Conservation (phyloP, 2,113 vertebrate species). For the Elephas maximus region DNA sequence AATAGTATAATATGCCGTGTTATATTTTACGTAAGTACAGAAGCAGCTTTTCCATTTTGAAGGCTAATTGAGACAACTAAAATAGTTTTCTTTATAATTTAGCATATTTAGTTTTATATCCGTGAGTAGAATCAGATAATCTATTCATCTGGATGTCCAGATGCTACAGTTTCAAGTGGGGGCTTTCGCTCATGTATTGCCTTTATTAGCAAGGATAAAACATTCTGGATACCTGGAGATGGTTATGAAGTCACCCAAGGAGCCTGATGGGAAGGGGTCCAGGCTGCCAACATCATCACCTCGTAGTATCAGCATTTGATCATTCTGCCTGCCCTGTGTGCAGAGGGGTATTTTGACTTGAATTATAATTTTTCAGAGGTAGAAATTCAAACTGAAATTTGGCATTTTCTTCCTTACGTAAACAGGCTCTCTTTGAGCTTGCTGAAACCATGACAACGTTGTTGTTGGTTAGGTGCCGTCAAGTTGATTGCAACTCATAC, state of each 20-base stretch:
- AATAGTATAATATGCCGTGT: constrained; percentile 79
- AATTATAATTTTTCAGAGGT: constrained; percentile 47
- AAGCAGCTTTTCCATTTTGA: constrained; percentile 75
- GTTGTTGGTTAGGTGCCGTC: neutral
- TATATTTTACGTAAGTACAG: constrained; percentile 81
- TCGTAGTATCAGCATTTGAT: neutral
- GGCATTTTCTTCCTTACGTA: constrained; percentile 43
- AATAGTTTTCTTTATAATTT: constrained; percentile 56
- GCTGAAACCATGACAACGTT: neutral
- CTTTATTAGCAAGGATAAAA: neutral
- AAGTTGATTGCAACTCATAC: no score
- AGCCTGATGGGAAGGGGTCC: neutral
- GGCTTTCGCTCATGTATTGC: neutral
- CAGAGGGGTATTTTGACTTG: neutral
- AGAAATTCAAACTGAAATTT: constrained; percentile 53
- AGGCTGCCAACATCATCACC: neutral
- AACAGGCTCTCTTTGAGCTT: constrained; percentile 8
- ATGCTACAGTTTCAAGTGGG: neutral
- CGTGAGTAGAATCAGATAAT: constrained; percentile 41
- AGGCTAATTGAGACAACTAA: constrained; percentile 70
- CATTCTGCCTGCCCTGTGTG: neutral
- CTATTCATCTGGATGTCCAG: constrained; percentile 23
- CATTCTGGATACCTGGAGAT: neutral
- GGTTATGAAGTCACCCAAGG: neutral
- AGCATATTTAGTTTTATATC: constrained; percentile 60